These are phyloP conservation scores for Nipponacmea schrenckii DNA, from an alignment of 2,888 invertebrate genomes.

Conservation along the genomic window DNA sequence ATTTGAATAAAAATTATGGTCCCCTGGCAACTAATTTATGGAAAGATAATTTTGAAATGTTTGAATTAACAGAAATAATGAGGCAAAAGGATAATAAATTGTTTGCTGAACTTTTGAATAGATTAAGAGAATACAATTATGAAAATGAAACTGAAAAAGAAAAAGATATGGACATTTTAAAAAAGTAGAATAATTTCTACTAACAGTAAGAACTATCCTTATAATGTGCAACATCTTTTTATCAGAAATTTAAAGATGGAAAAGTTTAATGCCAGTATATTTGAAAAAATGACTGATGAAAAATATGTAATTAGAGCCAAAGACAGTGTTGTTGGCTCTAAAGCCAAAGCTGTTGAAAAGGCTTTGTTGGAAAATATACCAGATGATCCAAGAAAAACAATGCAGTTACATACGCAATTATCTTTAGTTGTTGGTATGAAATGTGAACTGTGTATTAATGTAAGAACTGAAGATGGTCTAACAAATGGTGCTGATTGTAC, in stretches of 20 bases:
- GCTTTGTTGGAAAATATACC: constrained; percentile 17
- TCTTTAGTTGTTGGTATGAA: neutral
- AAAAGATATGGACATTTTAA: constrained; percentile 32
- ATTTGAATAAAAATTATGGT: constrained; percentile 21
- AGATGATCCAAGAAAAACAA: constrained; percentile 17
- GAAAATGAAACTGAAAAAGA: constrained; percentile 9
- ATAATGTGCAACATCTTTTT: constrained; percentile 29
- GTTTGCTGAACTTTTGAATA: constrained; percentile 40
- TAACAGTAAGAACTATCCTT: constrained; percentile 21
- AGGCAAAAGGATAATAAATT: constrained; percentile 31
- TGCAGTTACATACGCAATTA: constrained; percentile 23
- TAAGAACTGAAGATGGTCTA: too few relatives aligned
- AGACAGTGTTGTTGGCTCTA: constrained; percentile 26
- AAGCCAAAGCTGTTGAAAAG: constrained; percentile 17
- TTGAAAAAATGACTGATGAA: neutral
- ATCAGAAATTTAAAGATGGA: constrained; percentile 30
- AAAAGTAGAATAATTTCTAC: constrained; percentile 17
- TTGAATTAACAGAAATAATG: constrained; percentile 37
- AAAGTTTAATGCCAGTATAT: constrained; percentile 23
- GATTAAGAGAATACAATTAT: constrained; percentile 36
- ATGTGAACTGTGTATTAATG: too few relatives aligned
- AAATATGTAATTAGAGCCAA: constrained; percentile 19
- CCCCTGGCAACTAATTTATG: constrained; percentile 35
- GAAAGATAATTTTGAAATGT: constrained; percentile 32
- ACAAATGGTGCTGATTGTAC: constrained; percentile 19